Evolutionary conservation across 2,888 invertebrate genomes (phyloP).

Genomic region (Oeneis ivallda): DNA sequence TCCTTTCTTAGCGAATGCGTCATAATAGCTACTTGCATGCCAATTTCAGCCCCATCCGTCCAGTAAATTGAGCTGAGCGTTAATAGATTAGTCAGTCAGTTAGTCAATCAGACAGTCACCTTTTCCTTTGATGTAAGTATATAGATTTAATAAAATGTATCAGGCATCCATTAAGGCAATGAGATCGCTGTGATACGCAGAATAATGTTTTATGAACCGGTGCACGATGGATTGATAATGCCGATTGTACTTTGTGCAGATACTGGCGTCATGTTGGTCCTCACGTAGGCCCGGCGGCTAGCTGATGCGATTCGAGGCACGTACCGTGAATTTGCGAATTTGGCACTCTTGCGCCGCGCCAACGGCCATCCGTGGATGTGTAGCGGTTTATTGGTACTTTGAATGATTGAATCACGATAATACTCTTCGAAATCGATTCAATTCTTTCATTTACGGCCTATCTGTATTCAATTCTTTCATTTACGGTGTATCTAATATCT

Average conservation of each 20-base stretch:
- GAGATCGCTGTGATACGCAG: conserved; percentile 6
- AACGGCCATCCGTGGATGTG: not conserved
- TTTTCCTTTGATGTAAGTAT: no score
- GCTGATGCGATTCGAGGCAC: conserved; percentile 20
- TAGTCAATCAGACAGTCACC: no score
- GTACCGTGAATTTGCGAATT: conserved; percentile 24
- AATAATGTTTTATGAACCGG: conserved; percentile 4
- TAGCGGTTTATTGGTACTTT: conserved; percentile 8
- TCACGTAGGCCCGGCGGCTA: conserved; percentile 22
- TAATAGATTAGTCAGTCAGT: no score
- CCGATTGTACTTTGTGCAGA: conserved; percentile 13
- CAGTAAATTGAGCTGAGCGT: no score
- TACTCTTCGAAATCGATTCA: not conserved
- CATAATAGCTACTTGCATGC: no score
- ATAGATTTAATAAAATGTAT: not conserved
- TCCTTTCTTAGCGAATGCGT: no score
- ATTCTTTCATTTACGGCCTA: not conserved
- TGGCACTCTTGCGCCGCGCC: conserved; percentile 3
- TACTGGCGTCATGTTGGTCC: conserved; percentile 21
- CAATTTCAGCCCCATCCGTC: no score
- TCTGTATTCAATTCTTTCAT: no score
- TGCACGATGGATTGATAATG: conserved; percentile 23
- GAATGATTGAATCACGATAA: not conserved
- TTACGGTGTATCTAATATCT: not conserved
- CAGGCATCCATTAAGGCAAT: not conserved